Evolutionary conservation across 2,113 vertebrate genomes (phyloP).

Genomic region (Pseudois nayaur): DNA sequence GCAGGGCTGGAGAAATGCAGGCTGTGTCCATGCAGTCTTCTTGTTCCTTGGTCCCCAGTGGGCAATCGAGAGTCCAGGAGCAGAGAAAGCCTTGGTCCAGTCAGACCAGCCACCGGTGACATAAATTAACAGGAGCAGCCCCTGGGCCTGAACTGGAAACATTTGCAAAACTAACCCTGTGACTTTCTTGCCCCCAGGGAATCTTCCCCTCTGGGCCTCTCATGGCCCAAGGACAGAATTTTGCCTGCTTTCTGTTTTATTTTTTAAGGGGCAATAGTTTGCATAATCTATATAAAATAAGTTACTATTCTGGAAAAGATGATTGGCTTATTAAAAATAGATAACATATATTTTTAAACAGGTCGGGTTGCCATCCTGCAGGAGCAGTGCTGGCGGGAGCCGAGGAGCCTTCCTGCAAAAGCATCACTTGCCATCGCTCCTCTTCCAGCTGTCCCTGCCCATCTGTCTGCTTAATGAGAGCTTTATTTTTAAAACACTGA

Average conservation of each 20-base stretch:
- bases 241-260: conserved; percentile 47
- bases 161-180: conserved; percentile 31
- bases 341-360: conserved; percentile 66
- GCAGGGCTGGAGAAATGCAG: not conserved
- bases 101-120: not conserved
- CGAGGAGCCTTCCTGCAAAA: not conserved
- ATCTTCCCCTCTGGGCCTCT: not conserved
- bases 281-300: conserved; percentile 57
- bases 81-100: not conserved
- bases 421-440: not conserved
- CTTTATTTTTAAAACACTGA: conserved; percentile 38
- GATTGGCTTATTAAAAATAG: conserved; percentile 68
- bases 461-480: conserved; percentile 49
- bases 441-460: conserved; percentile 34
- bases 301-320: conserved; percentile 19
- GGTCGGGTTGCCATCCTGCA: conserved; percentile 1
- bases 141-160: not conserved
- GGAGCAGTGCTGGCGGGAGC: not conserved
- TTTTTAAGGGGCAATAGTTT: conserved; percentile 10
- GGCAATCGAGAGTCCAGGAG: not conserved
- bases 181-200: conserved; percentile 34
- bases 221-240: not conserved
- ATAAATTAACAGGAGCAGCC: conserved; percentile 42
- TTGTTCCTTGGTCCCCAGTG: not conserved
- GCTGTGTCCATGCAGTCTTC: not conserved